These are phyloP conservation scores for Campaea margaritaria DNA, from an alignment of 2,888 invertebrate species.

Conservation along the genomic window DNA sequence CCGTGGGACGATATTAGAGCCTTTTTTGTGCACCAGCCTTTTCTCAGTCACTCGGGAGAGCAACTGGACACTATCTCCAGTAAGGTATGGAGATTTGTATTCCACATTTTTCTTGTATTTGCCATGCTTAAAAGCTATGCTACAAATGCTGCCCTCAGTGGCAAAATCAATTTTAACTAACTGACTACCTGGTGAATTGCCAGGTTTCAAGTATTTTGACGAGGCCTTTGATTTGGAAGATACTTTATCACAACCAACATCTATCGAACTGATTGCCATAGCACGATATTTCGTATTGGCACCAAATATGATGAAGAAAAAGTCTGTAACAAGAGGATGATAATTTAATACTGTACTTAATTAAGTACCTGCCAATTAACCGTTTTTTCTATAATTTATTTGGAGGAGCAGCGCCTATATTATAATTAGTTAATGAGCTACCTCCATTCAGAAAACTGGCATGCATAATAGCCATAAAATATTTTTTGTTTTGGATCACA, in stretches of 20 bases:
- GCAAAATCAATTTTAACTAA: constrained; percentile 49
- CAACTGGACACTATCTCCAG: constrained; percentile 57
- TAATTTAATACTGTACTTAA: too few species aligned
- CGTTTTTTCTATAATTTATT: too few species aligned
- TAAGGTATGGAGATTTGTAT: constrained; percentile 61
- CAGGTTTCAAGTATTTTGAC: constrained; percentile 44
- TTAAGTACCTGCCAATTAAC: not conserved
- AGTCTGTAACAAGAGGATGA: not conserved
- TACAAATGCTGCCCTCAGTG: constrained; percentile 48
- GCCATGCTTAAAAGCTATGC: constrained; percentile 43
- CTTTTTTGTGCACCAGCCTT: constrained; percentile 58
- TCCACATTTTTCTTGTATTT: constrained; percentile 49
- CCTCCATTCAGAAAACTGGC: too few species aligned
- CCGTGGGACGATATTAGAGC: constrained; percentile 57
- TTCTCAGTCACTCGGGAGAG: constrained; percentile 64
- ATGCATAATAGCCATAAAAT: too few species aligned
- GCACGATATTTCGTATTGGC: constrained; percentile 18
- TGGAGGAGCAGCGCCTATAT: too few species aligned
- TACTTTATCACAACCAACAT: constrained; percentile 47
- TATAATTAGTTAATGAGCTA: too few species aligned
- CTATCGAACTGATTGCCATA: constrained; percentile 63
- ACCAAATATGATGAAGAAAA: constrained; percentile 14
- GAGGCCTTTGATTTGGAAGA: constrained; percentile 43
- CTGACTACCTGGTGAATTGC: constrained; percentile 41
- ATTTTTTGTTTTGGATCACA: too few species aligned